These are phyloP conservation scores for Crenichthys baileyi DNA, from an alignment of 2,797 vertebrate genomes.

Conservation along the genomic window DNA sequence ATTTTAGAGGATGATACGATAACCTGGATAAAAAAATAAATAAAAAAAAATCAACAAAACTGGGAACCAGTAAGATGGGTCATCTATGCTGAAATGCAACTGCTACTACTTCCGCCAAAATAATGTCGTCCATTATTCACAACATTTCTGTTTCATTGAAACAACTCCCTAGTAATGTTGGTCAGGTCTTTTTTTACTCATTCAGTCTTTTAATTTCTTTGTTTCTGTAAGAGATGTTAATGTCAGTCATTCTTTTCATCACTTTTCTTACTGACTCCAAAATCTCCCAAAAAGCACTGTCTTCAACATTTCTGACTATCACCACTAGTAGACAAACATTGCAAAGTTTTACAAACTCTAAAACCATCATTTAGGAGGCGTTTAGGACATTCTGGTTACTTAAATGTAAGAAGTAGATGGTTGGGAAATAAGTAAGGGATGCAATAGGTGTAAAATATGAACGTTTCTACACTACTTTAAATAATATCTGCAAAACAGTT, in stretches of 20 bases:
- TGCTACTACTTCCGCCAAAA: not conserved
- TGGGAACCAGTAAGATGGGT: not conserved
- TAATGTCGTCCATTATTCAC: too few species aligned
- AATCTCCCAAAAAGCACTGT: not conserved
- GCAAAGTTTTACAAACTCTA: not conserved
- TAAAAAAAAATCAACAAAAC: not conserved
- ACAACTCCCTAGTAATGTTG: too few species aligned
- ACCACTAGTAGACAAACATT: not conserved
- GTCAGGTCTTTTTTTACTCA: too few species aligned
- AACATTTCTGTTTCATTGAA: too few species aligned
- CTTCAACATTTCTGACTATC: not conserved
- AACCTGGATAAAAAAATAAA: not conserved
- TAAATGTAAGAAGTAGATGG: not conserved
- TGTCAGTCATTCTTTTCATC: not conserved
- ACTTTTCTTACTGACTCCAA: not conserved
- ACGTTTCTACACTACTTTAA: not conserved
- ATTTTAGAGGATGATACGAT: not conserved
- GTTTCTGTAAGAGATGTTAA: not conserved
- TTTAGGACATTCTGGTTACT: not conserved
- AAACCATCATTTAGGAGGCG: not conserved
- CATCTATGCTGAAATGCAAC: too few species aligned
- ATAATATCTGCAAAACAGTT: not conserved
- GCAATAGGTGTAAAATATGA: not conserved
- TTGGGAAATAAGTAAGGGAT: not conserved
- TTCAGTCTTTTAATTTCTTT: not conserved